Percentiles rank a stretch among this genome's conserved stretches.
phyloP scores from a whole-genome alignment of 2,888 invertebrate species.

The Parnassius mnemosyne region DNA sequence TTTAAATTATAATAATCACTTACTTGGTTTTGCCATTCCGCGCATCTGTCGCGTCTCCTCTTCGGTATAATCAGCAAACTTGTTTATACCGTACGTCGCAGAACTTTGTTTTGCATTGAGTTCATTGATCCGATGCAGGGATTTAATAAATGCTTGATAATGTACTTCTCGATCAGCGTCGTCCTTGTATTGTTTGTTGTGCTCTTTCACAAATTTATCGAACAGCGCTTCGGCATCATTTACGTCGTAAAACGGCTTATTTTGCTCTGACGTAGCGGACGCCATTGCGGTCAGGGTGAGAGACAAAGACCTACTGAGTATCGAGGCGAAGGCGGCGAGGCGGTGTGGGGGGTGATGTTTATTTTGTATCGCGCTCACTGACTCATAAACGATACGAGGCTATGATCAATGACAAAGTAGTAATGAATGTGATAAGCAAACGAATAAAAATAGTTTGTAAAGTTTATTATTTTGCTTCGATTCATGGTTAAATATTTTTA shows the following conservation, averaged over 20 bases:
- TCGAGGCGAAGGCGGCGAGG: too few relatives aligned
- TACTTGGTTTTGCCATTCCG: slow-evolving; percentile 6
- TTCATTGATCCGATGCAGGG: slow-evolving; percentile 24
- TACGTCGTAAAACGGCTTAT: slow-evolving; percentile 38
- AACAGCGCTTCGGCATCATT: slow-evolving; percentile 39
- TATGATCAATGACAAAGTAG: too few relatives aligned
- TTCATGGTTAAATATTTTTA: too few relatives aligned
- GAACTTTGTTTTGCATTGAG: slow-evolving; percentile 20
- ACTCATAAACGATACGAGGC: too few relatives aligned
- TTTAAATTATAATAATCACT: too few relatives aligned
- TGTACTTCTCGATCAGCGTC: slow-evolving; percentile 42
- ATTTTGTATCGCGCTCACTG: too few relatives aligned
- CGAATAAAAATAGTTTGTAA: too few relatives aligned
- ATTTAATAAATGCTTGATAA: slow-evolving; percentile 38
- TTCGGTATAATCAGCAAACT: slow-evolving; percentile 25
- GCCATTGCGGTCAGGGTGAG: slow-evolving; percentile 32
- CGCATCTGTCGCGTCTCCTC: slow-evolving; percentile 21
- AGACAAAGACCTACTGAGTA: slow-evolving; percentile 17
- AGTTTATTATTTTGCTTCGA: too few relatives aligned
- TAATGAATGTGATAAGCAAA: too few relatives aligned
- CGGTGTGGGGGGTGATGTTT: too few relatives aligned
- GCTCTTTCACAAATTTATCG: slow-evolving; percentile 41
- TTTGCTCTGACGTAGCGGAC: slow-evolving; percentile 17
- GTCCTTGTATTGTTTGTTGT: slow-evolving; percentile 44
- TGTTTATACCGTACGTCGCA: slow-evolving; percentile 25